Percentiles rank a stretch among this genome's conserved stretches.
Evolutionary conservation across 2,888 invertebrate species (phyloP).

Genomic region (Papilio demoleus): DNA sequence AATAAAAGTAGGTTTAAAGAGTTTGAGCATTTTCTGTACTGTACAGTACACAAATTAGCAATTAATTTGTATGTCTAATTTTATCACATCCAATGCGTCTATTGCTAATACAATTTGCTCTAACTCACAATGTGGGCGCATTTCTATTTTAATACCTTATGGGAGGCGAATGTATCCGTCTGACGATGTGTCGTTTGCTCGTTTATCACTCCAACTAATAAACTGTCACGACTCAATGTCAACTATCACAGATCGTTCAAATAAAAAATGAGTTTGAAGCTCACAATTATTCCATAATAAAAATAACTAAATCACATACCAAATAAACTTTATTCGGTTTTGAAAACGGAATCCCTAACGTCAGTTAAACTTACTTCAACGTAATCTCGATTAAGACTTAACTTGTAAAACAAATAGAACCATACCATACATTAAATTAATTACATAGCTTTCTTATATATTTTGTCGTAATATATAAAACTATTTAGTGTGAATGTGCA

Average conservation of each 20-base stretch:
- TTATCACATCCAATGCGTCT: neutral
- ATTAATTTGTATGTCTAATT: too few species aligned
- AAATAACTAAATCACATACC: too few species aligned
- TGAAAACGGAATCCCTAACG: neutral
- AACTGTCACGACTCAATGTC: neutral
- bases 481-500: neutral
- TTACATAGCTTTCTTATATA: neutral
- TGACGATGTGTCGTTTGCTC: conserved; percentile 9
- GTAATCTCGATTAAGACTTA: neutral
- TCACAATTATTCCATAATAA: too few species aligned
- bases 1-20: too few species aligned
- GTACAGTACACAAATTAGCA: too few species aligned
- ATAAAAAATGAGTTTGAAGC: neutral
- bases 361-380: neutral
- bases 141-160: conserved; percentile 3
- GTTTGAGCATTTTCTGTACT: too few species aligned
- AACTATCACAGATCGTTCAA: neutral
- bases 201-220: neutral
- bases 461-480: neutral
- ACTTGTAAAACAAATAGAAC: neutral
- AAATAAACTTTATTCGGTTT: neutral
- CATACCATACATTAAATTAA: neutral
- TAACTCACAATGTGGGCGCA: neutral
- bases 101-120: neutral
- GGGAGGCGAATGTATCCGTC: conserved; percentile 12